Conservation (phyloP, 2,797 vertebrate species). For the Pagetopsis macropterus region DNA sequence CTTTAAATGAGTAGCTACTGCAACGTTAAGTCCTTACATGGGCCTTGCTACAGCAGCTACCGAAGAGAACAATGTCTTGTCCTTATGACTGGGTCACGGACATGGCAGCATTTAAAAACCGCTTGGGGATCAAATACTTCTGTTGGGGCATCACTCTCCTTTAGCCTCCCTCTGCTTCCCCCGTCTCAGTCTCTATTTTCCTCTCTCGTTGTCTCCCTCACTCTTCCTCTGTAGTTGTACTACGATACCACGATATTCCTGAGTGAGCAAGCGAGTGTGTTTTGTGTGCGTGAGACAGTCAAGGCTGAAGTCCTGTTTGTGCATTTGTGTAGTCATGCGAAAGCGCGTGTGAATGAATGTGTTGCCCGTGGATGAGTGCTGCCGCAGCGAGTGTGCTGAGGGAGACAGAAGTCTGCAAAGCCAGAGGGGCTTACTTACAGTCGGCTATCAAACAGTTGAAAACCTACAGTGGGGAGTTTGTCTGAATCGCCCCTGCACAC, state of each 20-base stretch:
- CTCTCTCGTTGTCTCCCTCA: constrained; percentile 34
- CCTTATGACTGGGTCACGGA: constrained; percentile 64
- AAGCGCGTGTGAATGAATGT: constrained; percentile 71
- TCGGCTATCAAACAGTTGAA: constrained; percentile 60
- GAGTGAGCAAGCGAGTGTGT: constrained; percentile 66
- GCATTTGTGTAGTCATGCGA: constrained; percentile 76
- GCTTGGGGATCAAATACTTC: constrained; percentile 61
- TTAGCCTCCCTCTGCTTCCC: constrained; percentile 33
- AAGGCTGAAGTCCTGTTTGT: constrained; percentile 70
- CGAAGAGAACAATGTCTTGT: constrained; percentile 51
- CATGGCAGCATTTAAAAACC: constrained; percentile 51
- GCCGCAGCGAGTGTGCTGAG: constrained; percentile 52
- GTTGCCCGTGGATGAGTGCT: constrained; percentile 64
- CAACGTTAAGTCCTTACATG: constrained; percentile 12
- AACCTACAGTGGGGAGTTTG: constrained; percentile 44
- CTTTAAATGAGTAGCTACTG: constrained; percentile 7
- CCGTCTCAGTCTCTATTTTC: constrained; percentile 26
- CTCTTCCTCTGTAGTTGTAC: constrained; percentile 61
- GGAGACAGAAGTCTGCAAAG: constrained; percentile 66
- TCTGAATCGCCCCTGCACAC: constrained; percentile 16
- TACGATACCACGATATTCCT: constrained; percentile 59
- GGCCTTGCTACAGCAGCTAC: constrained; percentile 17
- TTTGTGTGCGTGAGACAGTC: constrained; percentile 68
- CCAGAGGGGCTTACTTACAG: constrained; percentile 56
- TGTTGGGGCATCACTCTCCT: constrained; percentile 42